Percentiles rank a stretch among this genome's conserved stretches.
Evolutionary conservation across 2,797 vertebrate species (phyloP).

Genomic region (Streptopelia turtur): DNA sequence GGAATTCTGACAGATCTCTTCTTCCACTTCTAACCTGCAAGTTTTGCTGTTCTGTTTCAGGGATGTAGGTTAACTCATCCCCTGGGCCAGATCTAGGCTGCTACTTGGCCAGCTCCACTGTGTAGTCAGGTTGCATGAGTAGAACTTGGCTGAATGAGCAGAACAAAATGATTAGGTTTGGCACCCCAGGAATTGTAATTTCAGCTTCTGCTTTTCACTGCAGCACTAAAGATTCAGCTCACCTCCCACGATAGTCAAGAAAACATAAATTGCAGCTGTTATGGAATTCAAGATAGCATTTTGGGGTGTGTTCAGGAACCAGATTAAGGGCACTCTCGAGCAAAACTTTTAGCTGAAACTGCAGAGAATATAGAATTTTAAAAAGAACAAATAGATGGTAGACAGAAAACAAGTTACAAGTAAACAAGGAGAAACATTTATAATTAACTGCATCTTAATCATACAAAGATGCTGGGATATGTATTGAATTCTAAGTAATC

Average conservation of each 20-base stretch:
- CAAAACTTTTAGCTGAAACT: slow-evolving; percentile 12
- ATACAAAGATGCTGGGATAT: background rate
- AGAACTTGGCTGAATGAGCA: slow-evolving; percentile 38
- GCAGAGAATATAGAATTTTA: background rate
- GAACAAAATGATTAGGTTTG: slow-evolving; percentile 11
- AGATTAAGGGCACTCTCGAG: background rate
- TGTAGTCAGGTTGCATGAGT: background rate
- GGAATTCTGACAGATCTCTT: background rate
- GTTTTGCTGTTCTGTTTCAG: background rate
- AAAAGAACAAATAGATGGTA: background rate
- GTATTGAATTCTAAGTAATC: background rate
- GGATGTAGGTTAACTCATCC: background rate
- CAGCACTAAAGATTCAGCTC: slow-evolving; percentile 7
- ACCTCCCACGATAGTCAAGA: background rate
- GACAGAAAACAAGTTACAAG: background rate
- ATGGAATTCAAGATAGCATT: background rate
- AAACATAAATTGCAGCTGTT: slow-evolving; percentile 6
- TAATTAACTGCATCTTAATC: background rate
- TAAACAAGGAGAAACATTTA: background rate
- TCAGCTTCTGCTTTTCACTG: slow-evolving; percentile 1
- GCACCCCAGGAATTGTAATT: slow-evolving; percentile 29
- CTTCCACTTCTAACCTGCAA: background rate
- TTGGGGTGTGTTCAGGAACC: background rate
- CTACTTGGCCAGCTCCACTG: background rate
- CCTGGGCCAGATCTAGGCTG: background rate